Conservation (phyloP, 2,113 vertebrate species). For the Rhabdornis inornatus region DNA sequence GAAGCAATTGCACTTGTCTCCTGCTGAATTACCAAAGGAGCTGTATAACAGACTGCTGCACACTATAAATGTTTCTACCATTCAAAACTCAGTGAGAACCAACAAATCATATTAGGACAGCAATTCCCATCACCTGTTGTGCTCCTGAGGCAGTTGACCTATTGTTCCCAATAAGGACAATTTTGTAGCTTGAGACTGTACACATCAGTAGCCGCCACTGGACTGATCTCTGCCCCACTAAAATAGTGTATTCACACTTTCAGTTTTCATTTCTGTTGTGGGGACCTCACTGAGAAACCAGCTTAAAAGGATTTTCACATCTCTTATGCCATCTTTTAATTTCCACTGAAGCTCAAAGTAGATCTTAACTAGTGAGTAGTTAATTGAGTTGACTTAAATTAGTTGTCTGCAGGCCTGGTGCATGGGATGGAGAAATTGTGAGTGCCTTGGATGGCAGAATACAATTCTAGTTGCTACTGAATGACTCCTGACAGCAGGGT, state of each 20-base stretch:
- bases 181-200: not conserved
- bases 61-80: not conserved
- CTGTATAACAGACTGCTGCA: not conserved
- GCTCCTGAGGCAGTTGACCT: not conserved
- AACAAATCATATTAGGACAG: not conserved
- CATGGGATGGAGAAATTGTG: not conserved
- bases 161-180: not conserved
- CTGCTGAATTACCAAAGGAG: not conserved
- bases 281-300: not conserved
- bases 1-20: not conserved
- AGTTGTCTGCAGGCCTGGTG: not conserved
- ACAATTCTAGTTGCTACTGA: not conserved
- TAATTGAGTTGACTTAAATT: not conserved
- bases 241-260: not conserved
- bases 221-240: not conserved
- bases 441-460: not conserved
- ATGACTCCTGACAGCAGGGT: not conserved
- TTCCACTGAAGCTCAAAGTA: not conserved
- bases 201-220: not conserved
- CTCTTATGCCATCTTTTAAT: not conserved
- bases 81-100: not conserved
- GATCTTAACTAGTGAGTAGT: not conserved
- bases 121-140: not conserved
- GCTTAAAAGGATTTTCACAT: not conserved
- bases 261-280: not conserved